phyloP scores from a whole-genome alignment of 2,113 vertebrate genomes.

The Phylloscopus whistleri region DNA sequence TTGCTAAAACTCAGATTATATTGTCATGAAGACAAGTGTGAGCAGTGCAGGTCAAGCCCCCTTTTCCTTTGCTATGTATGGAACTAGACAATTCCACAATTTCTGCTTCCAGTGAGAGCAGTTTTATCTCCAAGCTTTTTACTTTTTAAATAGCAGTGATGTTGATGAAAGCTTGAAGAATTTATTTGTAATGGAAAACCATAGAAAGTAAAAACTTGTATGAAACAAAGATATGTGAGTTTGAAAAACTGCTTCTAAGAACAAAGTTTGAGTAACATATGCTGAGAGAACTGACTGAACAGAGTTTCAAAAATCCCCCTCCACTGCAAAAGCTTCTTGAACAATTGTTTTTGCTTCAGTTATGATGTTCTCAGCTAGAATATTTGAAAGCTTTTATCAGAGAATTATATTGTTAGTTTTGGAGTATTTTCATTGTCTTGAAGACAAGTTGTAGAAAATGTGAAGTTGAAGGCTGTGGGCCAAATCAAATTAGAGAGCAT shows the following conservation, averaged over 20 bases:
- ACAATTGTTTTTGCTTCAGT: background rate
- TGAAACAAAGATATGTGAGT: background rate
- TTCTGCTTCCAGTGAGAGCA: background rate
- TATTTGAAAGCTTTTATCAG: background rate
- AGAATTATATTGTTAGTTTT: background rate
- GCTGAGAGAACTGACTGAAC: background rate
- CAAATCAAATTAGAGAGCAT: background rate
- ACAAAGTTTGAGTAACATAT: background rate
- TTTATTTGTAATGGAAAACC: background rate
- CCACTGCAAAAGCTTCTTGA: background rate
- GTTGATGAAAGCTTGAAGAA: background rate
- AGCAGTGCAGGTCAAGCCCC: background rate
- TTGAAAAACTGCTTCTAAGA: background rate
- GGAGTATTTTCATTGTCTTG: background rate
- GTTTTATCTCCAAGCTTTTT: background rate
- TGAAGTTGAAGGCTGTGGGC: background rate
- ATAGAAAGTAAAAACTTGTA: background rate
- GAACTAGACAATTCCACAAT: background rate
- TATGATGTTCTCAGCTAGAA: background rate
- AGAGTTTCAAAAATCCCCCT: background rate
- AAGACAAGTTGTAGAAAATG: background rate
- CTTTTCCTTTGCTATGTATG: background rate
- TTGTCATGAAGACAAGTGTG: background rate
- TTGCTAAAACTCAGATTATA: background rate
- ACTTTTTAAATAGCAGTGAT: background rate